phyloP scores from a whole-genome alignment of 2,113 vertebrate species.

The Oophaga pumilio region DNA sequence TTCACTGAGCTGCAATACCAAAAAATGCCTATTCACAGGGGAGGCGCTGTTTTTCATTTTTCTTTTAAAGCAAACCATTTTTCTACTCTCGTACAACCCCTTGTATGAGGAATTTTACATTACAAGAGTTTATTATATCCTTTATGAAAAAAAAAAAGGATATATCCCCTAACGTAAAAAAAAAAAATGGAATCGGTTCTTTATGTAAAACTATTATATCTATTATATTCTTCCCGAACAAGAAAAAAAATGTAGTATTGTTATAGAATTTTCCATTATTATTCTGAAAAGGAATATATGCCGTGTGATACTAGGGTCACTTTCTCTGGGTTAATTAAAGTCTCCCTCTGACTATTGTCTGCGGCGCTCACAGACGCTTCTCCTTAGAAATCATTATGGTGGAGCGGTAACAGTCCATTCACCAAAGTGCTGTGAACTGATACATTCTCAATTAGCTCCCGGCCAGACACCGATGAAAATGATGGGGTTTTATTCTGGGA shows the following conservation, averaged over 20 bases:
- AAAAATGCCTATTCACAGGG: not conserved
- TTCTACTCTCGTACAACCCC: not conserved
- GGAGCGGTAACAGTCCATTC: slow-evolving; percentile 31
- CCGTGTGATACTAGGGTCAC: not conserved
- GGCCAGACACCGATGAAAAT: slow-evolving; percentile 34
- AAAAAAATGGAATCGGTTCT: not conserved
- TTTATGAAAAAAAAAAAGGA: not conserved
- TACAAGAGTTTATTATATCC: not conserved
- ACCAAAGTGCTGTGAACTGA: slow-evolving; percentile 26
- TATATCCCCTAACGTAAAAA: not conserved
- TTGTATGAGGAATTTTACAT: not conserved
- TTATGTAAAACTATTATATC: not conserved
- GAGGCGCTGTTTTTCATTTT: not conserved
- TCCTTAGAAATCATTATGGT: not conserved
- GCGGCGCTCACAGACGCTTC: not conserved
- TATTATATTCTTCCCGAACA: slow-evolving; percentile 6
- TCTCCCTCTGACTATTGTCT: slow-evolving; percentile 47
- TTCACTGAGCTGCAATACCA: not conserved
- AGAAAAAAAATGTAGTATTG: not conserved
- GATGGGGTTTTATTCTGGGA: not conserved
- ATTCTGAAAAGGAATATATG: not conserved
- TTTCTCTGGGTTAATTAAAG: slow-evolving; percentile 54
- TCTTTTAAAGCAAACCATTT: not conserved
- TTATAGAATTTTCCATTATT: slow-evolving; percentile 39
- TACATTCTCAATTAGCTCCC: slow-evolving; percentile 55